Evolutionary conservation across 2,888 invertebrate genomes (phyloP), one percentile per base, ranked within the genome.

Genomic region (Mongoloraphidia duomilia): DNA sequence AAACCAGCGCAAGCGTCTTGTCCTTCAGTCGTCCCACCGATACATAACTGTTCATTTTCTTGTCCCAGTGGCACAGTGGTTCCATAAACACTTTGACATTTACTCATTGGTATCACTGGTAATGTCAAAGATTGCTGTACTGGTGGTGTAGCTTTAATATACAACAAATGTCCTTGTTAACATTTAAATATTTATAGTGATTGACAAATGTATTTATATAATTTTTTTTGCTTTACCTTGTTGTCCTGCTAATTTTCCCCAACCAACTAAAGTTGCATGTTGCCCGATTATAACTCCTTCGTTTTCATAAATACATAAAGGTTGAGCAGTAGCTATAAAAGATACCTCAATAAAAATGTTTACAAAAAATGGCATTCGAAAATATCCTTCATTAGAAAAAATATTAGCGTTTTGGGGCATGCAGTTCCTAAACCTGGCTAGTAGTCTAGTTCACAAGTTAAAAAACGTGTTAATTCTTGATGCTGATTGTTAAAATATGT

Each of bases 1-100:
- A 84, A 87, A 6, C 86, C 86, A 9, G 83, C 79, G 55, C 87
- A 87, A 0, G 85, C 86, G 61, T 86, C 86, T 54, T 75, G 77
- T 12, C 80, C 80, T 54, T 71, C 71, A 55, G 84, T 82, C 0
- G 84, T 82, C 0, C 84, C 86, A 0, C 87, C 87, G 1, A 82
- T 84, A 57, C 85, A 85, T 51, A 84, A 66, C 63, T 76, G 74
- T 53, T 76, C 70, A 14, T 84, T 82, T 2, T 77, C 77, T 53
- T 70, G 70, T 34, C 74, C 72, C 42, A 76, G 75, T 52, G 75
- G 85, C 38, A 75, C 77, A 0, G 76, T 79, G 9, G 76, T 73
- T 1, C 82, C 82, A 57, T 83, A 85, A 51, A 84, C 77, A 34
- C 74, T 72, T 51, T 76, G 70, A 57, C 87, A 88, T 45, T 76